Conservation (phyloP, 2,888 invertebrate genomes). For the Andrena minutula region DNA sequence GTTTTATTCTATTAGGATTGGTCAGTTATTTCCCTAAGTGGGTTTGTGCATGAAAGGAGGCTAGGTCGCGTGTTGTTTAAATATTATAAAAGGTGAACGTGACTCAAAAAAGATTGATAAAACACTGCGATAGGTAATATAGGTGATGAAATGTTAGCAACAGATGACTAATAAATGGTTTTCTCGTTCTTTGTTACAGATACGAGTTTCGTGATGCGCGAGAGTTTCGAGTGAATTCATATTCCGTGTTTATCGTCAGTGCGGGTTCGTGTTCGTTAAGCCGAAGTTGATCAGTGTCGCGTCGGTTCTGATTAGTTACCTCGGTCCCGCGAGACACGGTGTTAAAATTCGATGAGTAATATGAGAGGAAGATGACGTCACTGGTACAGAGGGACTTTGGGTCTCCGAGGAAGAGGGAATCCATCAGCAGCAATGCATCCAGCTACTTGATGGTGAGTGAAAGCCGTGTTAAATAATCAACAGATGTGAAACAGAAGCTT, state of each 20-base stretch:
- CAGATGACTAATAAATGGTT: no score
- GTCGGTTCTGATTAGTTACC: constrained; percentile 40
- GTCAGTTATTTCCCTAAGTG: no score
- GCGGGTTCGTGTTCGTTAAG: neutral
- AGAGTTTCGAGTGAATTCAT: neutral
- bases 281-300: constrained; percentile 2
- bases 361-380: constrained; percentile 81
- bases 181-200: constrained; percentile 47
- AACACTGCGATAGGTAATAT: no score
- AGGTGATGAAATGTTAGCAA: no score
- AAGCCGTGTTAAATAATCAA: neutral
- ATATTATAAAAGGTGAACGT: no score
- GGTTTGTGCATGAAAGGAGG: no score
- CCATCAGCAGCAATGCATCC: constrained; percentile 81
- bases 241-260: neutral
- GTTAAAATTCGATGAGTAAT: constrained; percentile 71
- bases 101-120: no score
- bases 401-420: constrained; percentile 80
- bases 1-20: no score
- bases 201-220: neutral
- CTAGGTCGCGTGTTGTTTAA: no score
- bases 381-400: constrained; percentile 79
- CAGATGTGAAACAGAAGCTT: no score
- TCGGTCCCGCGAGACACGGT: constrained; percentile 34
- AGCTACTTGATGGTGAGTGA: constrained; percentile 81